Base-by-base conservation (phyloP, 1,140 invertebrate species). In the Agrilus planipennis region DNA sequence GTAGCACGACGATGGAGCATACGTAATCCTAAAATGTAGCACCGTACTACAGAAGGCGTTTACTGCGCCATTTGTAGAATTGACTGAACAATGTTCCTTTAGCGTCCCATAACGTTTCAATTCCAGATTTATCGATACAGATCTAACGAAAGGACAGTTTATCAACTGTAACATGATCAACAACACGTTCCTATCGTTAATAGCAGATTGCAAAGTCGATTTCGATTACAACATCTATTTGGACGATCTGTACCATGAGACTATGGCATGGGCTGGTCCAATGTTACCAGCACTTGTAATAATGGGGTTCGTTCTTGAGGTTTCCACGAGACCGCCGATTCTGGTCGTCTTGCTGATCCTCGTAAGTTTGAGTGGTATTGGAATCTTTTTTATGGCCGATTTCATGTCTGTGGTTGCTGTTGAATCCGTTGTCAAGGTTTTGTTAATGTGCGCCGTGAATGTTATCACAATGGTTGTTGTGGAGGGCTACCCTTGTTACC, bases 71-170 rank as follows among this genome's bases (percentile, higher is more conserved):
- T n/a, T n/a, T n/a, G n/a, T n/a, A n/a, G n/a, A n/a, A n/a, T n/a
- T n/a, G n/a, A n/a, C n/a, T n/a, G n/a, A n/a, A n/a, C n/a, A n/a
- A n/a, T n/a, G n/a, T n/a, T n/a, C n/a, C n/a, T n/a, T n/a, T n/a
- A n/a, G n/a, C n/a, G n/a, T n/a, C n/a, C n/a, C n/a, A n/a, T n/a
- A n/a, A n/a, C 1, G 2, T 51, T 22, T 43, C 27, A 34, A 34
- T 49, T 54, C 18, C 30, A 69, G 67, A 54, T 71, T 71, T 45
- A 56, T 70, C 25, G 69, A 71, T 51, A 71, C 67, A 4, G 69
- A 72, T 55, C 45, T 72, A 18, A 65, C 62, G 2, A 49, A 57
- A 5, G 61, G 67, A 45, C 61, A 61, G 38, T 72, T 70, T 46
- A 56, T 60, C 16, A 61, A 63, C 40, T 70, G 68, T 43, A 57